Base-by-base conservation (phyloP, 2,797 vertebrate species). In the Urocyon cinereoargenteus region DNA sequence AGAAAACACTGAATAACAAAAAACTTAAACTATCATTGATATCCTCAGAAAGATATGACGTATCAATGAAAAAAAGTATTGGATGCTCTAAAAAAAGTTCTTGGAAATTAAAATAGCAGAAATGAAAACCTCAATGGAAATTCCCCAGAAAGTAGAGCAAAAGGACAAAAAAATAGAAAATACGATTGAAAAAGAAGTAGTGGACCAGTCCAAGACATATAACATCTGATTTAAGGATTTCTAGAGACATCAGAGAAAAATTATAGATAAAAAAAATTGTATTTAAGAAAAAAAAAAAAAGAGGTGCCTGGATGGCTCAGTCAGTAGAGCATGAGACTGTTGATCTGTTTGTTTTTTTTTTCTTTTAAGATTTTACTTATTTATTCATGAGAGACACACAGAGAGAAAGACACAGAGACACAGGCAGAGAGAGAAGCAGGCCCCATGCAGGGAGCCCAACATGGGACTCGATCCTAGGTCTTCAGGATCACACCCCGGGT, bases 51-150 rank as follows among this genome's bases (percentile, higher is more conserved):
- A 89, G 19, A 70, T 34, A 53, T 78, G 40, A 72, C 49, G 1
- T n/a, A 72, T 64, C 22, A 85, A 34, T 72, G 70, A 62, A 62
- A 78, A 59, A 95, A 84, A 91, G 55, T 51, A 81, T 1, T 81
- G 12, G 28, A 49, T 68, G 18, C 13, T 11, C 34, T 45, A 66
- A 64, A 55, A 91, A 88, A 77, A 51, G 28, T 34, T 84, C 55
- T 79, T 73, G 34, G 31, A 90, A 85, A 90, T 90, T 59, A 91
- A 94, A 88, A 82, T 53, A 91, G 62, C 40, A 79, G 82, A 95
- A 86, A 86, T 34, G 55, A 62, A 86, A 91, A 81, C 45, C 26
- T 86, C 40, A 51, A 24, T 78, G 61, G 53, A 90, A 89, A 75
- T 83, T 94, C 57, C 45, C 45, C 77, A 64, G 45, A 64, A 45